These are phyloP conservation scores for Lamellibrachia columna DNA, from an alignment of 2,888 invertebrate species.

Conservation along the genomic window DNA sequence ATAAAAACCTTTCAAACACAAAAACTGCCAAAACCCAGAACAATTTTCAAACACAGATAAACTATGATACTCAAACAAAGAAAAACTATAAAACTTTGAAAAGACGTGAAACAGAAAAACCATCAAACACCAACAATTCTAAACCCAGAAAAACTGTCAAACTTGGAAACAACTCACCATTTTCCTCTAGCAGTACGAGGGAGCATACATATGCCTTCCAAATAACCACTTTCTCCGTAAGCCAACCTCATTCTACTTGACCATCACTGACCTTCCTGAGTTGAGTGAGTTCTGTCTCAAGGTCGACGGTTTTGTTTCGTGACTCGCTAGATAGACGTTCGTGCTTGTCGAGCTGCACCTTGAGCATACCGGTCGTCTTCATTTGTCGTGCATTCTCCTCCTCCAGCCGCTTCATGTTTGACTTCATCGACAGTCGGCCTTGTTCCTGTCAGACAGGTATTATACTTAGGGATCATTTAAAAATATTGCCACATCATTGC, in stretches of 20 bases:
- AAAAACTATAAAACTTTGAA: too few species aligned
- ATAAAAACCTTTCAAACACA: too few species aligned
- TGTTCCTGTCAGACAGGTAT: not conserved
- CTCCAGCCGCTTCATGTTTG: slow-evolving; percentile 53
- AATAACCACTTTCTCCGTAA: not conserved
- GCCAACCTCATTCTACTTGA: not conserved
- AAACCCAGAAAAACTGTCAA: too few species aligned
- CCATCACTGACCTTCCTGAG: slow-evolving; percentile 52
- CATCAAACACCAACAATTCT: too few species aligned
- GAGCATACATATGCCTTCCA: too few species aligned
- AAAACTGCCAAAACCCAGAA: too few species aligned
- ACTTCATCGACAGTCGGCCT: slow-evolving; percentile 58
- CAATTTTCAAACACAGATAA: too few species aligned
- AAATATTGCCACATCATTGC: not conserved
- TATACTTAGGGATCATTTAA: not conserved
- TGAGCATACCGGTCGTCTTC: slow-evolving; percentile 58
- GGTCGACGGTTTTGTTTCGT: slow-evolving; percentile 58
- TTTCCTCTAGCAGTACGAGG: too few species aligned
- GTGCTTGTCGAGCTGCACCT: slow-evolving; percentile 65
- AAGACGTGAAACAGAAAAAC: too few species aligned
- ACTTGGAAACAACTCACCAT: too few species aligned
- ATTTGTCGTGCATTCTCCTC: slow-evolving; percentile 63
- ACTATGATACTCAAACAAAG: too few species aligned
- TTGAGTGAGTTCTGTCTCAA: slow-evolving; percentile 57
- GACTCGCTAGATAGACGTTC: slow-evolving; percentile 63